phyloP scores from a whole-genome alignment of 2,113 vertebrate genomes.

The Thalassoma bifasciatum region DNA sequence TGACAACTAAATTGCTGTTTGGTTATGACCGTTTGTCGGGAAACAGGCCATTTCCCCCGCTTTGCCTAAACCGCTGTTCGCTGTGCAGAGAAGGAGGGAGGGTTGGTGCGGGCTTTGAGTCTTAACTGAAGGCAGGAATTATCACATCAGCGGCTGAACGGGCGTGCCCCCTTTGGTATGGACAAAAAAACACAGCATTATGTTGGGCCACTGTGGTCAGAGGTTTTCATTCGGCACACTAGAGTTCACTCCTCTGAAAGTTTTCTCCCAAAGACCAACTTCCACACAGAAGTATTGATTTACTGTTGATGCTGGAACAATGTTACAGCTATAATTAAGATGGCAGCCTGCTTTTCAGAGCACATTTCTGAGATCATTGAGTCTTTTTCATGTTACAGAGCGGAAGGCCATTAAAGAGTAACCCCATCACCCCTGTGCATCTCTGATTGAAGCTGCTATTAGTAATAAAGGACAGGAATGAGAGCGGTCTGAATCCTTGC shows the following conservation, averaged over 20 bases:
- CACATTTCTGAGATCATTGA: conserved; percentile 2
- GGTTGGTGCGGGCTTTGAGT: conserved; percentile 55
- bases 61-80: conserved; percentile 75
- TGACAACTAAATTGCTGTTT: conserved; percentile 85
- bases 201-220: conserved; percentile 35
- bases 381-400: conserved; percentile 10
- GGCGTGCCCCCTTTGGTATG: conserved; percentile 61
- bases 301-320: conserved; percentile 52
- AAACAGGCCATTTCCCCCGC: conserved; percentile 80
- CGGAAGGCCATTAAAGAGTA: conserved; percentile 28
- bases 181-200: conserved; percentile 45
- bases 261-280: conserved; percentile 13
- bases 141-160: conserved; percentile 75
- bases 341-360: conserved; percentile 16
- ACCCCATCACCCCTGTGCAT: conserved; percentile 62
- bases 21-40: conserved; percentile 77
- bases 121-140: conserved; percentile 77
- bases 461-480: conserved; percentile 69
- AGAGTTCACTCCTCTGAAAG: conserved; percentile 11
- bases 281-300: conserved; percentile 29
- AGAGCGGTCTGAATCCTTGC: conserved; percentile 65
- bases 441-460: conserved; percentile 72
- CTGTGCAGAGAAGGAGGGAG: conserved; percentile 40
- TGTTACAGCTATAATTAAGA: conserved; percentile 14
- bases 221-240: conserved; percentile 37